A percentile compares a stretch with the other conserved stretches of the same genome.
Evolutionary conservation across 2,888 invertebrate genomes (phyloP).

Genomic region (Lasioglossum figueresi): DNA sequence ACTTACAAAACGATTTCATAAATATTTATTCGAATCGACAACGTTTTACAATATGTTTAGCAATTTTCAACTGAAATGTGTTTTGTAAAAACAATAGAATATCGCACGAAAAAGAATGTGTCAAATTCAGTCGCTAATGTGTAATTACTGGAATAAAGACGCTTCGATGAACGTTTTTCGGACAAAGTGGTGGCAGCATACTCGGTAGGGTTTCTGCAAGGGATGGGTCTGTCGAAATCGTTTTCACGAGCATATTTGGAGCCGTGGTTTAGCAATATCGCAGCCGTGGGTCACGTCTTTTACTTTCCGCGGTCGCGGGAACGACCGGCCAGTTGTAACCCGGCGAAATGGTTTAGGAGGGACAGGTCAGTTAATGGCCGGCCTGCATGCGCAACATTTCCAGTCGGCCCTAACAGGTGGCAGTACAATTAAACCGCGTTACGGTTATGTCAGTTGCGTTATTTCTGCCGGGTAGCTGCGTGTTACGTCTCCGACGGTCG

Average conservation of each 20-base stretch:
- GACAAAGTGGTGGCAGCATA: not conserved
- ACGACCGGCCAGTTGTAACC: constrained; percentile 35
- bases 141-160: not conserved
- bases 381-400: constrained; percentile 67
- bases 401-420: constrained; percentile 78
- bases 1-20: too few species aligned
- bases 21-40: not conserved
- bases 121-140: not conserved
- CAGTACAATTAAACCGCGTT: constrained; percentile 80
- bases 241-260: constrained; percentile 5
- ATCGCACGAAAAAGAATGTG: not conserved
- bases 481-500: constrained; percentile 46
- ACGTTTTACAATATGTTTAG: not conserved
- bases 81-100: not conserved
- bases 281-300: constrained; percentile 20
- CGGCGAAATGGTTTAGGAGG: constrained; percentile 56
- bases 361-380: constrained; percentile 73
- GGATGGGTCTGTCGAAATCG: not conserved
- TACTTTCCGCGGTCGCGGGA: constrained; percentile 39
- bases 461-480: constrained; percentile 50
- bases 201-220: not conserved
- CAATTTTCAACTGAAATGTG: too few species aligned
- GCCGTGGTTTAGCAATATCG: constrained; percentile 32
- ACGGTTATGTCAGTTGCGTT: constrained; percentile 76
- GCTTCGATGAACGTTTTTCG: not conserved